Percentiles rank a stretch among this genome's conserved stretches.
Evolutionary conservation across 2,113 vertebrate species (phyloP).

Genomic region (Ibidorhyncha struthersii): DNA sequence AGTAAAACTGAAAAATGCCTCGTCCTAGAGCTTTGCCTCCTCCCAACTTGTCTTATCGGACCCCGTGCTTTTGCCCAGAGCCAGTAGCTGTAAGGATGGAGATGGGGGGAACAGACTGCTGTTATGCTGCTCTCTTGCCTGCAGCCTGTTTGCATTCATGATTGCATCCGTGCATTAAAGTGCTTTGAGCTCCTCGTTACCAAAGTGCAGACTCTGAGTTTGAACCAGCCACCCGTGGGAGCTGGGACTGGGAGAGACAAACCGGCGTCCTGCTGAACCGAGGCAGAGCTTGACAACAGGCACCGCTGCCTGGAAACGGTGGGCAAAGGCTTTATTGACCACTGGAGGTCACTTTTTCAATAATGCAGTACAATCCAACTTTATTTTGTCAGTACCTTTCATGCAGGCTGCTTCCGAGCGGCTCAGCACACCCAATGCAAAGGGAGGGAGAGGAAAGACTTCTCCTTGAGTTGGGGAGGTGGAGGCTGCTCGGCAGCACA

Average conservation of each 20-base stretch:
- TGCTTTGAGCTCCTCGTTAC: slow-evolving; percentile 52
- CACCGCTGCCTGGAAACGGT: slow-evolving; percentile 68
- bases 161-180: slow-evolving; percentile 49
- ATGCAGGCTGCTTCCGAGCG: slow-evolving; percentile 49
- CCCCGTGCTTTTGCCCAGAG: neutral
- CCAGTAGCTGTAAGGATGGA: neutral
- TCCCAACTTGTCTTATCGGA: slow-evolving; percentile 23
- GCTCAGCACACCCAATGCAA: neutral
- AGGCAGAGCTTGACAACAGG: slow-evolving; percentile 59
- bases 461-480: neutral
- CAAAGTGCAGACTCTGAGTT: slow-evolving; percentile 43
- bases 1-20: neutral
- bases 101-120: neutral
- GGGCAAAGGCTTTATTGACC: slow-evolving; percentile 74
- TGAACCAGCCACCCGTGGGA: slow-evolving; percentile 33
- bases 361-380: slow-evolving; percentile 77
- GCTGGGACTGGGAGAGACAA: neutral
- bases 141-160: slow-evolving; percentile 56
- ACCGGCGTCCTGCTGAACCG: neutral
- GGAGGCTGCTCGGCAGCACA: neutral
- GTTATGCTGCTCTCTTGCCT: neutral
- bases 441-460: neutral
- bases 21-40: neutral
- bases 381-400: slow-evolving; percentile 76
- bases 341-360: slow-evolving; percentile 79